Percentiles rank a stretch among this genome's conserved stretches.
Evolutionary conservation across 2,113 vertebrate species (phyloP).

Genomic region (Leuciscus idus): DNA sequence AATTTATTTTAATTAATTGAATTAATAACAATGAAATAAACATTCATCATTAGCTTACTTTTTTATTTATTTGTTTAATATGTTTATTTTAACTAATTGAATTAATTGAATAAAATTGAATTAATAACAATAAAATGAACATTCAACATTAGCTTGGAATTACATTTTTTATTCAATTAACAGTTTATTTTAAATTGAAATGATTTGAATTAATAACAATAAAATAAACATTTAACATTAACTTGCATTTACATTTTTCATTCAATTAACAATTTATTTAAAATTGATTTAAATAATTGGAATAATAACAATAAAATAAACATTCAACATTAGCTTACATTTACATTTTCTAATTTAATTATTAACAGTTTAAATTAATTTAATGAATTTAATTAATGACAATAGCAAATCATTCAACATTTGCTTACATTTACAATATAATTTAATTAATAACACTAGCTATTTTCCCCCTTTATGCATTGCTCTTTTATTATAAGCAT

Average conservation of each 20-base stretch:
- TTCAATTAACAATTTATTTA: neutral
- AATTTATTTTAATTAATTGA: neutral
- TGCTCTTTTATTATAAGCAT: neutral
- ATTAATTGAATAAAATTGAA: neutral
- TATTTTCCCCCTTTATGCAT: neutral
- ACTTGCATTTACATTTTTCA: neutral
- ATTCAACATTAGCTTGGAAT: neutral
- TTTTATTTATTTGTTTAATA: neutral
- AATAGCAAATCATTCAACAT: neutral
- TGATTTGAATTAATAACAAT: neutral
- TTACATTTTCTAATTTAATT: neutral
- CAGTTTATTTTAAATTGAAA: neutral
- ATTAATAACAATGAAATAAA: neutral
- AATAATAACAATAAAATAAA: neutral
- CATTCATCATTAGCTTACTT: neutral
- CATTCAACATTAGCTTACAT: neutral
- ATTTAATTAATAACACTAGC: neutral
- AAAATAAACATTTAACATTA: neutral
- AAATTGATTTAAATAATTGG: neutral
- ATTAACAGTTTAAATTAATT: neutral
- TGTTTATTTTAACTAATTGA: neutral
- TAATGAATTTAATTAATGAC: neutral
- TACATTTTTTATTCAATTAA: neutral
- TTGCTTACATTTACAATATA: neutral
- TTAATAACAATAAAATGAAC: neutral